Conservation (phyloP, 2,113 vertebrate genomes). For the Penelope pileata region DNA sequence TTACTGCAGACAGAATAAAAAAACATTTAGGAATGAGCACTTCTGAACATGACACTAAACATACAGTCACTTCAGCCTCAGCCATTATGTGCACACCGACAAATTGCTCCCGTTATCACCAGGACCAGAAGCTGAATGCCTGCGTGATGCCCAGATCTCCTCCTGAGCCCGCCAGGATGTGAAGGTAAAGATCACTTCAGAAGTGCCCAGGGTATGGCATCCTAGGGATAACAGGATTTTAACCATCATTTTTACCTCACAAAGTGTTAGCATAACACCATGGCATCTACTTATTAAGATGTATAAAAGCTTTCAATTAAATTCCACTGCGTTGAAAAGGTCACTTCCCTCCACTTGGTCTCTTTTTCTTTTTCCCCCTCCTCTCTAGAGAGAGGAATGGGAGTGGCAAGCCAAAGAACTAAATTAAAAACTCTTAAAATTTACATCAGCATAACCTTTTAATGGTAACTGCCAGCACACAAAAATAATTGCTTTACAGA, state of each 20-base stretch:
- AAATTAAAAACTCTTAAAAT: neutral
- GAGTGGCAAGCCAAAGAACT: neutral
- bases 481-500: neutral
- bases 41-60: neutral
- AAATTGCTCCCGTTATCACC: rapidly evolving
- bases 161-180: neutral
- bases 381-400: neutral
- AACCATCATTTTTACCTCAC: neutral
- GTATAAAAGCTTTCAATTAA: neutral
- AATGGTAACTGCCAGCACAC: neutral
- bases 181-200: too few species aligned
- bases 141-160: neutral
- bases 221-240: neutral
- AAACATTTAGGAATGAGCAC: neutral
- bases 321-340: neutral
- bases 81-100: rapidly evolving
- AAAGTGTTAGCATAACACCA: rapidly evolving
- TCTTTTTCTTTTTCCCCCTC: neutral
- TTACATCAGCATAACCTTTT: neutral
- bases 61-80: rapidly evolving
- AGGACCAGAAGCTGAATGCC: neutral
- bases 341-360: neutral
- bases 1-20: neutral
- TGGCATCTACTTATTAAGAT: neutral
- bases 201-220: neutral